Evolutionary conservation across 2,888 invertebrate genomes (phyloP), one percentile per base, ranked within the genome.

Genomic region (Chymomyza amoena): DNA sequence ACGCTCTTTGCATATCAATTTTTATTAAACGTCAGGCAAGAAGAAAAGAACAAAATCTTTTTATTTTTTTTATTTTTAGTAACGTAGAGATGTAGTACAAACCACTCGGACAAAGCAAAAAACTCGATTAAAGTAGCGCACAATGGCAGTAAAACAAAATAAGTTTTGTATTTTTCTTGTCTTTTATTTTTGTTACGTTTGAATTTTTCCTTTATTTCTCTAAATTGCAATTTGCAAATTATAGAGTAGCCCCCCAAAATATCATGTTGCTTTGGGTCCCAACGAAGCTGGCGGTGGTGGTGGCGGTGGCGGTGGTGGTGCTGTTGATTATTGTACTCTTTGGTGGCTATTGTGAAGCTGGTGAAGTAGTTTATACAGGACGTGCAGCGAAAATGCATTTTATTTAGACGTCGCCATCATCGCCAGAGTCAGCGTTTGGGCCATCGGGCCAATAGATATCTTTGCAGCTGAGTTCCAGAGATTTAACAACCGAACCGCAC

Each of bases 191-290:
- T 51, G 52, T 56, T 63, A n/a, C 66, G 51, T 71, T 75, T 45
- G 54, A 72, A 76, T 66, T 74, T 76, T 79, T 80, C 81, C 79
- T 79, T 81, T 81, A 83, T 85, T 82, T 84, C 86, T 85, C 75
- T 87, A 87, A 87, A 87, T 88, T 88, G 85, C 85, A 87, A 81
- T 88, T 88, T 84, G 78, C 76, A 86, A 84, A 87, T 87, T 87
- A 87, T 87, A 84, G 32, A 84, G 77, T 45, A 45, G 72, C 83
- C 84, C 78, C 72, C 78, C 85, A 32, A 86, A 82, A 80, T 73
- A 78, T 77, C 73, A 75, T 59, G 59, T n/a, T 20, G 59, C 18
- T 25, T 25, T 59, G 59, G n/a, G 59, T 9, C 15, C 25, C 32
- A 61, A 28, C 36, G n/a, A 36, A 36, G n/a, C n/a, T 32, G 39